These are phyloP conservation scores for Corythoichthys intestinalis DNA, from an alignment of 2,113 vertebrate genomes.

Conservation along the genomic window DNA sequence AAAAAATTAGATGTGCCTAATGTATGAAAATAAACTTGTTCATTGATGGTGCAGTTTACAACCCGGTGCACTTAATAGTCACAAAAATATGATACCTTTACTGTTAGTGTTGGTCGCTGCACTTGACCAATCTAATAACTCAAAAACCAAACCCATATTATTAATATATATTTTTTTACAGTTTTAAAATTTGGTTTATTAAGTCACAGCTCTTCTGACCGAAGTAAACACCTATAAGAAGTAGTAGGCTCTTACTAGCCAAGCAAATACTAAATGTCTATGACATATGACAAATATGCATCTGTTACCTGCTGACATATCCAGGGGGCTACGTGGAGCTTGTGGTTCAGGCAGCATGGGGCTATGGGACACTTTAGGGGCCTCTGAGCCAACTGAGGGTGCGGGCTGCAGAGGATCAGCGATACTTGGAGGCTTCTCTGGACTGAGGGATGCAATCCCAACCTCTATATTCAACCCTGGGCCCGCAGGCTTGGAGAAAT, in stretches of 20 bases:
- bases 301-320: conserved; percentile 59
- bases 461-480: conserved; percentile 36
- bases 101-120: not conserved
- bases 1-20: too few species aligned
- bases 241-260: not conserved
- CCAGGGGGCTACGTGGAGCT: conserved; percentile 51
- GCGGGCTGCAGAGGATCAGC: conserved; percentile 45
- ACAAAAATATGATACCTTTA: too few species aligned
- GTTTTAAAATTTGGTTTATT: not conserved
- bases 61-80: too few species aligned
- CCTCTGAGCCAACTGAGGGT: conserved; percentile 31
- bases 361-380: conserved; percentile 32
- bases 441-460: conserved; percentile 46
- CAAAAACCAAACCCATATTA: too few species aligned
- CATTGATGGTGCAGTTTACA: too few species aligned
- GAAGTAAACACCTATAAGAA: not conserved
- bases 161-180: too few species aligned
- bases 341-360: conserved; percentile 58
- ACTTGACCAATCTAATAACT: too few species aligned
- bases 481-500: conserved; percentile 57
- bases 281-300: not conserved
- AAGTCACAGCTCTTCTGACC: not conserved
- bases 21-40: too few species aligned
- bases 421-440: conserved; percentile 51
- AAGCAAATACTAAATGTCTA: not conserved